Evolutionary conservation across 2,113 vertebrate genomes (phyloP), one percentile per base, ranked within the genome.

Genomic region (Triplophysa tibetana): DNA sequence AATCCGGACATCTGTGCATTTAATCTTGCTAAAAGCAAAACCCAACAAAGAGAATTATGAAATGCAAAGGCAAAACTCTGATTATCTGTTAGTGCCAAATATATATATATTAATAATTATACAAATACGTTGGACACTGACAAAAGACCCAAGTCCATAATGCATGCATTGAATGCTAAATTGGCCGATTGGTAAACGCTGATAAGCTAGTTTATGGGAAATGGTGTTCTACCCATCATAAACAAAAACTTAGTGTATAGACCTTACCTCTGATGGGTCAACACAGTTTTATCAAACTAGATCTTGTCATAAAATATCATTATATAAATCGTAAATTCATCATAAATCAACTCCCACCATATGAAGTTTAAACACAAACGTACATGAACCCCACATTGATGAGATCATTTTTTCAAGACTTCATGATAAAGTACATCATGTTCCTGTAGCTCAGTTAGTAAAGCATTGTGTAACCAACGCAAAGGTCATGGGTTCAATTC

Each of bases 11-110:
- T 83, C 58, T 78, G 69, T 24, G 54, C 72, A 41, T 50, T 87
- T 61, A 85, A 80, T 78, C 70, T 77, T 4, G 60, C 70, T 86
- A 85, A 88, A 84, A 85, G 83, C 61, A 54, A 13, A 75, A 70
- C 24, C 81, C 24, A 79, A 79, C 58, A 76, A 80, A 79, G 65
- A 33, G 2, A 73, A 62, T 38, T 45, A 67, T 56, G 6, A 70
- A 38, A 17, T 19, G 38, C 12, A 68, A 43, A 60, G 23, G 23
- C 13, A 54, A 26, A 8, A 12, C 48, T 50, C 4, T 11, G 54
- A 65, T 58, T 41, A 29, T 50, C 29, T 54, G 17, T 52, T 17
- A 38, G 24, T 38, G 61, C 19, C 74, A 76, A 50, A 63, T n/a
- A n/a, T n/a, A 50, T 52, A 24, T 8, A 24, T 43, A 73, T 12